Evolutionary conservation across 2,113 vertebrate genomes (phyloP), one percentile per base, ranked within the genome.

Genomic region (Okapia johnstoni): DNA sequence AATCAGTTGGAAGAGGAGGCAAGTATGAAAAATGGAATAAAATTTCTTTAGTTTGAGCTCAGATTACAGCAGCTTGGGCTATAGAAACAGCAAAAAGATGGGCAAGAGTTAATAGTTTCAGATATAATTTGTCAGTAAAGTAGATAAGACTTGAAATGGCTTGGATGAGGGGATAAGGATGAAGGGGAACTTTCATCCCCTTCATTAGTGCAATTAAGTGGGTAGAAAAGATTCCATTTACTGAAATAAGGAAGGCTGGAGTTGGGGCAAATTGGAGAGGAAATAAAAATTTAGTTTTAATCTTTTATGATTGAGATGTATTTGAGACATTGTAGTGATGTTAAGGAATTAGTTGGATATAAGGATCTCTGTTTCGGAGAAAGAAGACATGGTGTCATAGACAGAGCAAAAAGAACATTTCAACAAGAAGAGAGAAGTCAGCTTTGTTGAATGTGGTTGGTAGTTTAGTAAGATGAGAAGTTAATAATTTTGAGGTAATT

Each of bases 261-360:
- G 3, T 81, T 88, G 17, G 33, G 93, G 17, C 2, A 86, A 92
- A 61, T 58, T 91, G 33, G 40, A 92, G 16, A 25, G 28, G 50
- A 88, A 95, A 96, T 86, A 15, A 92, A 94, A 25, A 50, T 93
- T 88, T 76, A 70, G 54, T 94, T 93, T 84, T 88, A 95, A 26
- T 90, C 63, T 70, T n/a, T 23, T 86, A 81, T 57, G 4, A 6
- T 79, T 95, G 25, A 85, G 93, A 86, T 92, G 7, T 79, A 87
- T 96, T 94, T 84, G 36, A 89, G 33, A 94, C 28, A 84, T 92
- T 85, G n/a, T 48, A 4, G 7, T 16, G 8, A 43, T 84, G 7
- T 88, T 94, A 93, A 94, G n/a, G 26, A 88, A 43, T 94, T 90
- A 61, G 12, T 86, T 90, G 33, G n/a, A 43, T 33, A 13, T 84